These are phyloP conservation scores for Nesoenas mayeri DNA, from an alignment of 2,113 vertebrate genomes.

Conservation along the genomic window DNA sequence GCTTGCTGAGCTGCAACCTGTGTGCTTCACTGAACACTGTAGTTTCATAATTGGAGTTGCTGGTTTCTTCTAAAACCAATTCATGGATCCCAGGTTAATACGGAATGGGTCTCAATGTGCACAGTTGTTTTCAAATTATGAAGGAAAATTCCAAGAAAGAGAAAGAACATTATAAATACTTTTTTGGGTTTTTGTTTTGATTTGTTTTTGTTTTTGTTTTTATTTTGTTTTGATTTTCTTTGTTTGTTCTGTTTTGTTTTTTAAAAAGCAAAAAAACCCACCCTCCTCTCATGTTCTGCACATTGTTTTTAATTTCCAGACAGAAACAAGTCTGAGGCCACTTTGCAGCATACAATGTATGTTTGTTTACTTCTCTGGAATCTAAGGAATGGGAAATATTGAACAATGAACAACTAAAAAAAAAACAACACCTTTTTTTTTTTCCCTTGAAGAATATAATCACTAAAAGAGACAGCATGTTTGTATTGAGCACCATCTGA, in stretches of 20 bases:
- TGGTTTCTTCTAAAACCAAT: constrained; percentile 6
- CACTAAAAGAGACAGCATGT: neutral
- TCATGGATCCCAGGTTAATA: neutral
- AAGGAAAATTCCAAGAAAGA: neutral
- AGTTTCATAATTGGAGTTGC: neutral
- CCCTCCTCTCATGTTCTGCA: fast-evolving
- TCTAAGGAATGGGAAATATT: neutral
- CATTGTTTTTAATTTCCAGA: neutral
- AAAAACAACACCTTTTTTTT: neutral
- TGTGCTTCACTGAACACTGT: neutral
- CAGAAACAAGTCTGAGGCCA: neutral
- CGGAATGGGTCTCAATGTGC: neutral
- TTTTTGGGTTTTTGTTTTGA: too few species aligned
- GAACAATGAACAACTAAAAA: neutral
- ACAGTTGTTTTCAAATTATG: neutral
- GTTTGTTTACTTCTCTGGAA: neutral
- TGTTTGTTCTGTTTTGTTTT: too few species aligned
- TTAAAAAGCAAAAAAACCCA: too few species aligned
- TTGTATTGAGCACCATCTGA: constrained; percentile 14
- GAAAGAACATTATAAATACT: fast-evolving
- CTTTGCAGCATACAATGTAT: neutral
- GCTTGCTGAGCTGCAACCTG: neutral
- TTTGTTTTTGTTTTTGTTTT: too few species aligned
- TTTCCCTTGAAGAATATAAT: neutral
- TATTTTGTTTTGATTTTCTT: too few species aligned